A percentile compares a stretch with the other conserved stretches of the same genome.
phyloP scores from a whole-genome alignment of 2,113 vertebrate genomes.

The Typhlomys cinereus region DNA sequence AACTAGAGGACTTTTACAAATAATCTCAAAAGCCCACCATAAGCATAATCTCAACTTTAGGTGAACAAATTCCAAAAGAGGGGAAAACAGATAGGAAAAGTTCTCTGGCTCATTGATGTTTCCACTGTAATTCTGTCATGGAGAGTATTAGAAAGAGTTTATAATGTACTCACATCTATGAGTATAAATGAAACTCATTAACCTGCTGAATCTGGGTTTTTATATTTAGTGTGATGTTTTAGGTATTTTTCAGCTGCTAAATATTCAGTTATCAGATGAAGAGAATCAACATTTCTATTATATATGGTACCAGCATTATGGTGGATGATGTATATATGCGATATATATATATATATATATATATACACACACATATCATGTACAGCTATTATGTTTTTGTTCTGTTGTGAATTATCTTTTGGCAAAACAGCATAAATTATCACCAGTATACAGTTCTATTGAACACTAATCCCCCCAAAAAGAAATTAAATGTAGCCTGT shows the following conservation, averaged over 20 bases:
- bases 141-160: constrained; percentile 34
- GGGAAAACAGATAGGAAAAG: neutral
- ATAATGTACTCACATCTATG: neutral
- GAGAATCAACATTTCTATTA: neutral
- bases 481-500: neutral
- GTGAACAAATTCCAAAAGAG: neutral
- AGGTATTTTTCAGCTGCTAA: neutral
- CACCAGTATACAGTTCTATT: neutral
- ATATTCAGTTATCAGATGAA: neutral
- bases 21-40: neutral
- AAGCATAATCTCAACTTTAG: neutral
- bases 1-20: neutral
- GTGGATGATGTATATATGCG: neutral
- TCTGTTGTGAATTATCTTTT: no score
- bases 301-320: neutral
- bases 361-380: no score
- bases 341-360: no score
- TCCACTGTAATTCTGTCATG: neutral
- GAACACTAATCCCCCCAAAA: neutral
- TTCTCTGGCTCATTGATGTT: neutral
- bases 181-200: constrained; percentile 31
- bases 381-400: no score
- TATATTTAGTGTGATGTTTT: neutral
- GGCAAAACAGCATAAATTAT: neutral
- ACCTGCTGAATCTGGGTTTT: neutral